These are phyloP conservation scores for Anadara kagoshimensis DNA, from an alignment of 1,140 invertebrate species.

Conservation along the genomic window DNA sequence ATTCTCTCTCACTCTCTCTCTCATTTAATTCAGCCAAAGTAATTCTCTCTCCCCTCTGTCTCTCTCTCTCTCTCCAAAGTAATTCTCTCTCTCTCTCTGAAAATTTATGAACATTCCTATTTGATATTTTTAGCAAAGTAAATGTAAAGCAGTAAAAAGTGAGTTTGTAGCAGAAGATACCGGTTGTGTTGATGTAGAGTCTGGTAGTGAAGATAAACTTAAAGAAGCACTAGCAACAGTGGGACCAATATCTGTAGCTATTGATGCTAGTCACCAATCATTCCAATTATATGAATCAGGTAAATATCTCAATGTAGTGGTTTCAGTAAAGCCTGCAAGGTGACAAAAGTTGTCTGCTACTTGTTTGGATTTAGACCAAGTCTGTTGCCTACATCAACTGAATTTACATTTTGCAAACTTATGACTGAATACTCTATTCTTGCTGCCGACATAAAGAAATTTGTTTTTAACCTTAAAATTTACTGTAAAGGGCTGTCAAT, in stretches of 20 bases:
- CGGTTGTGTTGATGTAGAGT: conserved; percentile 83
- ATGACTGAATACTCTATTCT: too few relatives aligned
- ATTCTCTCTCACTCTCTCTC: not conserved
- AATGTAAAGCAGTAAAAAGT: conserved; percentile 74
- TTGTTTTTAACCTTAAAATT: too few relatives aligned
- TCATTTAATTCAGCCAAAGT: not conserved
- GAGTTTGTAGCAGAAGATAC: conserved; percentile 65
- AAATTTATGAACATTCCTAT: not conserved
- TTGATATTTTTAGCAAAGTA: conserved; percentile 42
- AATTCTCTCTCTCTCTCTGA: not conserved
- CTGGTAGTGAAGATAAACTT: conserved; percentile 79
- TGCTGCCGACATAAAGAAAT: too few relatives aligned
- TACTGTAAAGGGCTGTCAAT: too few relatives aligned
- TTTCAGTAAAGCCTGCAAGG: too few relatives aligned
- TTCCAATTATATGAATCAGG: conserved; percentile 80
- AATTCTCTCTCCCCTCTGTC: not conserved
- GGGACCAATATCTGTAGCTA: conserved; percentile 87
- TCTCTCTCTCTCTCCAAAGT: not conserved
- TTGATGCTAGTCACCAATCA: conserved; percentile 87
- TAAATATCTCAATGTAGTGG: not conserved
- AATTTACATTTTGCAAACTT: too few relatives aligned
- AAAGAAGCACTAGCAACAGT: conserved; percentile 86
- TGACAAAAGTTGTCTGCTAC: too few relatives aligned
- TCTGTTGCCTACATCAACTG: too few relatives aligned
- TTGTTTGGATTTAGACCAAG: not conserved